Base-by-base conservation (phyloP, 2,888 invertebrate species). In the Altica lythri region DNA sequence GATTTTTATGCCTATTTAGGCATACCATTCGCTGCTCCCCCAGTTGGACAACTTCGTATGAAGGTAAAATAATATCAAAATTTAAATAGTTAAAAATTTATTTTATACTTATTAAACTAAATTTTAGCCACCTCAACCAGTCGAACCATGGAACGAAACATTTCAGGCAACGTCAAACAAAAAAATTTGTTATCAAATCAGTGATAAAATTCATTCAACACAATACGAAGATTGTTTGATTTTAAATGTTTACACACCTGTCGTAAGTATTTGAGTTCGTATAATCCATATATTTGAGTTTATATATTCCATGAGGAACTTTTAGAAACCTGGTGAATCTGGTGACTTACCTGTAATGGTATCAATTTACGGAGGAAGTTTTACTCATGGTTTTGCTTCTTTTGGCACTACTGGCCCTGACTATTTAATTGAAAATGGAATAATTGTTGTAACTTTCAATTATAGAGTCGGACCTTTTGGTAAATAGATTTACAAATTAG, bases 361-460 rank as follows among this genome's bases (percentile, higher is more conserved):
- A 4, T 71, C 66, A 51, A 71, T 77, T 44, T 76, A 77, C 55
- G 75, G 76, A 2, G 77, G 77, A 2, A 71, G 68, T 73, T 74
- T 62, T 61, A 22, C 69, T 64, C 25, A 56, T 30, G 61, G 61
- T 4, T 48, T 25, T 32, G 57, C 59, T 17, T 43, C 42, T 8
- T 5, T 44, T 9, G 43, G 49, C 8, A 14, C 40, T 4, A 19
- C 18, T 13, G 52, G 40, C 9, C 45, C 47, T 4, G 35, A 49
- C 27, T 56, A 44, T 30, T 56, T 88, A 0, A 82, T 89, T 81
- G 82, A 84, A 44, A 72, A 77, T 25, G 81, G 86, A 59, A 58
- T 70, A 4, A 54, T 67, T 12, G 47, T 70, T 14, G 71, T 69
- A 5, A 58, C 61, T 12, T 48, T 64, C n/a, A 68, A 67, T 22